Percentiles rank a stretch among this genome's conserved stretches.
phyloP scores from a whole-genome alignment of 2,113 vertebrate genomes.

The Taxidea taxus region DNA sequence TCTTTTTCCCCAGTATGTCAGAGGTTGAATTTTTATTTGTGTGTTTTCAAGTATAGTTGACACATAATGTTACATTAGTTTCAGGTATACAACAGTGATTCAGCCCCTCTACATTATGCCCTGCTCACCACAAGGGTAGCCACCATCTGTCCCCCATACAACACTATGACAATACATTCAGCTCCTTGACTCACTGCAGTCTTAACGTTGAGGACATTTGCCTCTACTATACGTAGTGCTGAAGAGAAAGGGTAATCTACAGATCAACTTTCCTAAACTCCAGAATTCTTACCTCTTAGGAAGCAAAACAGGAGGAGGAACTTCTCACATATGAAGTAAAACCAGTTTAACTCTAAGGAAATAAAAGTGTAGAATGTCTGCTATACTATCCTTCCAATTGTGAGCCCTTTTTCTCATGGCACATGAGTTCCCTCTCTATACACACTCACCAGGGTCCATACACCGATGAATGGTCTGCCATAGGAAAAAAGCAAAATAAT shows the following conservation, averaged over 20 bases:
- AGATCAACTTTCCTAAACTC: slow-evolving; percentile 1
- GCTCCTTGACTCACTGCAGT: not conserved
- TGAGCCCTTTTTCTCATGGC: not conserved
- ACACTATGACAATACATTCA: not conserved
- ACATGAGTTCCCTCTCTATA: not conserved
- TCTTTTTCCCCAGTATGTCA: not conserved
- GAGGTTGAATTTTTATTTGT: not conserved
- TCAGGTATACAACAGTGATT: not conserved
- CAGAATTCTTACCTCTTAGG: not conserved
- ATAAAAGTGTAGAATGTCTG: not conserved
- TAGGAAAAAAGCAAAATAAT: not conserved
- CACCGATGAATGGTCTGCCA: not conserved
- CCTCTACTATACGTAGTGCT: not conserved
- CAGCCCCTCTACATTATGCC: not conserved
- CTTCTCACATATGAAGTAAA: not conserved
- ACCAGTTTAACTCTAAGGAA: not conserved
- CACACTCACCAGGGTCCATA: not conserved
- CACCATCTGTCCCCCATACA: not conserved
- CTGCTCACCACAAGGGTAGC: not conserved
- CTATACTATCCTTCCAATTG: not conserved
- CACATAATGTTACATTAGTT: not conserved
- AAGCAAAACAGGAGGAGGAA: not conserved
- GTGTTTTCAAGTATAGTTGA: not conserved
- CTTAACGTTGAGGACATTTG: not conserved
- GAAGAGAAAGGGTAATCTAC: not conserved